A percentile compares a stretch with the other conserved stretches of the same genome.
Conservation (phyloP, 2,888 invertebrate species). For the Epinotia brunnichana region DNA sequence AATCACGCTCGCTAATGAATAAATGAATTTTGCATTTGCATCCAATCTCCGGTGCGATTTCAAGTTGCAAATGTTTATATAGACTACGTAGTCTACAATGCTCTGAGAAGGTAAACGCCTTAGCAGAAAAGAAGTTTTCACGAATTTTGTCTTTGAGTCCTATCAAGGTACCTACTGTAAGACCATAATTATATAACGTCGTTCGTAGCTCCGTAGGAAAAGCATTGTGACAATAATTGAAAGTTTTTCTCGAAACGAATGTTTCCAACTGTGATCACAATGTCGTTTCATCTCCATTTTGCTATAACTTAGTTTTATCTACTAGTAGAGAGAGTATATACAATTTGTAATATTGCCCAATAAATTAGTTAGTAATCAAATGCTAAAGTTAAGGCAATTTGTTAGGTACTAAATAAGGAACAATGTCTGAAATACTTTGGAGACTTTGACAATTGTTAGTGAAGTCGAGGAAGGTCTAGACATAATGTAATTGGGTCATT, state of each 20-base stretch:
- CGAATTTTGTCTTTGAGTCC: not conserved
- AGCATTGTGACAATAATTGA: not conserved
- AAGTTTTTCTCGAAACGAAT: no score
- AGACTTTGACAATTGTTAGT: conserved; percentile 2
- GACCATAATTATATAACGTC: not conserved
- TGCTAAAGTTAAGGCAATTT: not conserved
- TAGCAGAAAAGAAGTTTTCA: not conserved
- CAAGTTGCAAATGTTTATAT: not conserved
- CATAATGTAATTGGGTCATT: not conserved
- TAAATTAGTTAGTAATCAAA: not conserved
- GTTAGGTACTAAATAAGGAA: not conserved
- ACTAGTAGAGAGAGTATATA: no score
- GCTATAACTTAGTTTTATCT: no score
- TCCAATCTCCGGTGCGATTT: not conserved
- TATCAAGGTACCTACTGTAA: not conserved
- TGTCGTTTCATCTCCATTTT: no score
- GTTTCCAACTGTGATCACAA: no score
- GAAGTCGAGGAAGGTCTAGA: not conserved
- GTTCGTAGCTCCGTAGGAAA: not conserved
- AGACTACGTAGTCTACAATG: not conserved
- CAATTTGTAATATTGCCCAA: no score
- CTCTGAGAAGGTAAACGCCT: not conserved
- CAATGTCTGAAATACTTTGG: not conserved
- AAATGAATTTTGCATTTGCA: not conserved
- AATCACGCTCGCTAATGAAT: not conserved